Evolutionary conservation across 2,888 invertebrate genomes (phyloP).

Genomic region (Cantharis rustica): DNA sequence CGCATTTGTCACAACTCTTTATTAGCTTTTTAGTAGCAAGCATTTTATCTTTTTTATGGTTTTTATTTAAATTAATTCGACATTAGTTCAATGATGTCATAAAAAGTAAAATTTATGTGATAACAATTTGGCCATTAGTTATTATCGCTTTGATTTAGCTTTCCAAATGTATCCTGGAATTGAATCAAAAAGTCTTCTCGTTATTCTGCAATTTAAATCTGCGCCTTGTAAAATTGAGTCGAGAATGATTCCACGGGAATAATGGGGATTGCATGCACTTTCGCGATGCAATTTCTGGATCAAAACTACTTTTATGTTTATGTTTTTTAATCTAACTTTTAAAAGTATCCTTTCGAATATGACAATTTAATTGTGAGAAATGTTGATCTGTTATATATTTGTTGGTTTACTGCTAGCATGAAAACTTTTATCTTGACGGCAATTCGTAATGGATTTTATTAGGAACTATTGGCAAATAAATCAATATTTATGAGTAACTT

Average conservation of each 20-base stretch:
- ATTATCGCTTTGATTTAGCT: not conserved
- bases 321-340: not conserved
- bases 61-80: constrained; percentile 1
- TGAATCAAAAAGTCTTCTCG: not conserved
- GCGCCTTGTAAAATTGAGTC: not conserved
- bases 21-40: not conserved
- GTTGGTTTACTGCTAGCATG: not conserved
- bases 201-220: not conserved
- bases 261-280: not conserved
- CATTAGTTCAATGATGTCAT: not conserved
- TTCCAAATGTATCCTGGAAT: not conserved
- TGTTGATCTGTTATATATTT: not conserved
- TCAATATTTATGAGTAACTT: constrained; percentile 31
- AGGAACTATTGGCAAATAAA: constrained; percentile 21
- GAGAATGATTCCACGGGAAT: not conserved
- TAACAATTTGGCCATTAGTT: not conserved
- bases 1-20: constrained; percentile 4
- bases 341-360: not conserved
- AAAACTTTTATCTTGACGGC: constrained; percentile 17
- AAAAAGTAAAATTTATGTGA: not conserved
- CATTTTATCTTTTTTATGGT: not conserved
- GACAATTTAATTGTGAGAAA: not conserved
- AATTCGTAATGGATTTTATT: constrained; percentile 22
- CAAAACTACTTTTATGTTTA: not conserved
- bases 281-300: not conserved